Percentiles rank a stretch among this genome's conserved stretches.
Evolutionary conservation across 2,888 invertebrate species (phyloP).

Genomic region (Phania funesta): DNA sequence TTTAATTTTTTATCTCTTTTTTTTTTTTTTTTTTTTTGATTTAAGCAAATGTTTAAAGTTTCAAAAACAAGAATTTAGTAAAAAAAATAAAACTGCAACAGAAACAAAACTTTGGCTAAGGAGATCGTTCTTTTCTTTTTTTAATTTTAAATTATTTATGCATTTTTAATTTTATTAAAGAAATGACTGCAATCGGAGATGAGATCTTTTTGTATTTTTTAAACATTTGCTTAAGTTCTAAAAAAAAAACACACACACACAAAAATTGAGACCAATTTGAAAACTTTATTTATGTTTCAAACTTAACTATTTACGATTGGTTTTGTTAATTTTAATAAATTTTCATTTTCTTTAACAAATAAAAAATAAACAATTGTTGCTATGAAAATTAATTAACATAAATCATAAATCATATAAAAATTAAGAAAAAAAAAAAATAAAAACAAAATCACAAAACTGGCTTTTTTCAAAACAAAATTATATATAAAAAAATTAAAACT

Average conservation of each 20-base stretch:
- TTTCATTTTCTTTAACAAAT: conserved; percentile 46
- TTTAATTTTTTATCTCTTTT: conserved; percentile 44
- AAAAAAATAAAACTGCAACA: conserved; percentile 43
- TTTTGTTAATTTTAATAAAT: conserved; percentile 26
- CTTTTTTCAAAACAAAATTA: conserved; percentile 55
- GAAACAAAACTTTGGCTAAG: conserved; percentile 66
- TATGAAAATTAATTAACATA: conserved; percentile 68
- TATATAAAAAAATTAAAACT: conserved; percentile 30
- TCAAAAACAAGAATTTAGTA: conserved; percentile 27
- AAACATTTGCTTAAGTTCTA: conserved; percentile 67
- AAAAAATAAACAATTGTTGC: conserved; percentile 60
- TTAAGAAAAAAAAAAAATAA: conserved; percentile 66
- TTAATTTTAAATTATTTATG: not conserved
- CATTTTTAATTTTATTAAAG: conserved; percentile 30
- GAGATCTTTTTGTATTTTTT: conserved; percentile 57
- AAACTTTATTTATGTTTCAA: conserved; percentile 71
- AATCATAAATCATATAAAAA: conserved; percentile 69
- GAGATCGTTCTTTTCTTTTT: conserved; percentile 63
- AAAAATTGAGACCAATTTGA: conserved; percentile 79
- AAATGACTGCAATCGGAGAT: conserved; percentile 48
- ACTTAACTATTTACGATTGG: conserved; percentile 41
- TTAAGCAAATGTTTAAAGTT: conserved; percentile 33
- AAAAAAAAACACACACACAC: conserved; percentile 63
- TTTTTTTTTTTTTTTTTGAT: conserved; percentile 13
- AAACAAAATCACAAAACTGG: conserved; percentile 77